These are phyloP conservation scores for Nemopilema nomurai DNA, from an alignment of 30 jellyfish, hydroid and myxozoan species.

Conservation along the genomic window DNA sequence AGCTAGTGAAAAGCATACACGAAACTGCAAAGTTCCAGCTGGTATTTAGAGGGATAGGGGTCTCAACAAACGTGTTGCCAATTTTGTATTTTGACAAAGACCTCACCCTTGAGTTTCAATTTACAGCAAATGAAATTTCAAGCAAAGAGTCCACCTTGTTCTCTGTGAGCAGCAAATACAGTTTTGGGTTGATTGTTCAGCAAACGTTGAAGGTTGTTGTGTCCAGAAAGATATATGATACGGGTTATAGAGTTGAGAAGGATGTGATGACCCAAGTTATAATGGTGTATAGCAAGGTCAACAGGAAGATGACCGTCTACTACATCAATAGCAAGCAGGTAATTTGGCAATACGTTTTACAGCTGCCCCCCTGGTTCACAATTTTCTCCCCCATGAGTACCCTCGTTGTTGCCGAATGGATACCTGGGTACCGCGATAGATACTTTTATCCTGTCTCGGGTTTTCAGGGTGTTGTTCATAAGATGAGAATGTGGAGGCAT, in stretches of 20 bases:
- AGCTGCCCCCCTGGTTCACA: slow-evolving; percentile 53
- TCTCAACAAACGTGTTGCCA: slow-evolving; percentile 63
- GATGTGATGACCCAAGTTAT: slow-evolving; percentile 39
- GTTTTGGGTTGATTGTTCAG: slow-evolving; percentile 55
- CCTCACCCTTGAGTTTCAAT: slow-evolving; percentile 45
- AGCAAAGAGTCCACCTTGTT: slow-evolving; percentile 17
- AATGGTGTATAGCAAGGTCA: slow-evolving; percentile 27
- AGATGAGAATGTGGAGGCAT: slow-evolving; percentile 64
- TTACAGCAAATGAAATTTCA: slow-evolving; percentile 41
- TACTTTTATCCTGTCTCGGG: slow-evolving; percentile 53
- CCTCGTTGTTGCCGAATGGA: slow-evolving; percentile 61
- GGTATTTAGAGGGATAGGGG: slow-evolving; percentile 45
- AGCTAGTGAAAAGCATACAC: slow-evolving; percentile 12
- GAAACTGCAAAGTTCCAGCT: slow-evolving; percentile 44
- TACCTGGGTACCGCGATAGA: slow-evolving; percentile 57
- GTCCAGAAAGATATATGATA: slow-evolving; percentile 33
- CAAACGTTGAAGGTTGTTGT: slow-evolving; percentile 46
- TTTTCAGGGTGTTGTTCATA: slow-evolving; percentile 39
- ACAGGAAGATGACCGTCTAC: slow-evolving; percentile 17
- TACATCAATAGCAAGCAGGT: slow-evolving; percentile 42
- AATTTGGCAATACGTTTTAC: slow-evolving; percentile 21
- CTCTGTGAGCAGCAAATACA: slow-evolving; percentile 27
- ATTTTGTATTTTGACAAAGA: slow-evolving; percentile 22
- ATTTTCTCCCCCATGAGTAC: slow-evolving; percentile 56
- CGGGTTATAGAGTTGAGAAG: slow-evolving; percentile 21